Conservation (phyloP, 1,140 invertebrate genomes). For the Augochlora pura region DNA sequence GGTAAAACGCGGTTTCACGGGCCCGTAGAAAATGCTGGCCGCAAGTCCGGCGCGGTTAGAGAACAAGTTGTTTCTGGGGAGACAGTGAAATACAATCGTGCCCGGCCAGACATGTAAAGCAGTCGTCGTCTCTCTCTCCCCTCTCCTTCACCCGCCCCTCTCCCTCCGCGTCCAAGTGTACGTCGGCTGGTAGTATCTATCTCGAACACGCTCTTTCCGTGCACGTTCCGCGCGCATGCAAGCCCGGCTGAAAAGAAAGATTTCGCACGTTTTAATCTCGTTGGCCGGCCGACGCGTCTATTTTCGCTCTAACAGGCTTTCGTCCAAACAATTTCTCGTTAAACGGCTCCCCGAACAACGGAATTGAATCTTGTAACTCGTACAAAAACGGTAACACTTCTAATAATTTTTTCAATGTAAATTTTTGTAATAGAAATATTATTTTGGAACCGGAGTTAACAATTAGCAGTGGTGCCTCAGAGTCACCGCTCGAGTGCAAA, state of each 20-base stretch:
- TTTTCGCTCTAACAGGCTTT: slow-evolving; percentile 29
- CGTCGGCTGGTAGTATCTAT: not conserved
- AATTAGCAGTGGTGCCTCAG: too few species aligned
- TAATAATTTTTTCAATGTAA: not conserved
- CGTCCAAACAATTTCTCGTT: slow-evolving; percentile 1
- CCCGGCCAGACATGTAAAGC: not conserved
- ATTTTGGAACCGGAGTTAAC: too few species aligned
- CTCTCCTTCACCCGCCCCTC: too few species aligned
- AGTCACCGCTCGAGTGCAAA: too few species aligned
- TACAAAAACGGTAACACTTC: not conserved
- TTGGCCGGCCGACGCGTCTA: slow-evolving; percentile 18
- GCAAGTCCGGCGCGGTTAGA: not conserved
- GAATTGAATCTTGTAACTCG: slow-evolving; percentile 10
- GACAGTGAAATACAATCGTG: not conserved
- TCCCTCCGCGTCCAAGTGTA: too few species aligned
- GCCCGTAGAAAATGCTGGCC: too few species aligned
- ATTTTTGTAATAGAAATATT: too few species aligned
- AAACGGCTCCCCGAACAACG: not conserved
- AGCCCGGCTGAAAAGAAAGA: not conserved
- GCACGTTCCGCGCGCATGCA: not conserved
- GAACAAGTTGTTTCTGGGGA: not conserved
- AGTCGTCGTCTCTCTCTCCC: too few species aligned
- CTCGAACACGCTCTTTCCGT: not conserved
- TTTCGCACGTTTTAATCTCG: slow-evolving; percentile 32
- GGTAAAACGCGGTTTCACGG: too few species aligned